Conservation (phyloP, 2,888 invertebrate genomes). For the Drosophila atripex region DNA sequence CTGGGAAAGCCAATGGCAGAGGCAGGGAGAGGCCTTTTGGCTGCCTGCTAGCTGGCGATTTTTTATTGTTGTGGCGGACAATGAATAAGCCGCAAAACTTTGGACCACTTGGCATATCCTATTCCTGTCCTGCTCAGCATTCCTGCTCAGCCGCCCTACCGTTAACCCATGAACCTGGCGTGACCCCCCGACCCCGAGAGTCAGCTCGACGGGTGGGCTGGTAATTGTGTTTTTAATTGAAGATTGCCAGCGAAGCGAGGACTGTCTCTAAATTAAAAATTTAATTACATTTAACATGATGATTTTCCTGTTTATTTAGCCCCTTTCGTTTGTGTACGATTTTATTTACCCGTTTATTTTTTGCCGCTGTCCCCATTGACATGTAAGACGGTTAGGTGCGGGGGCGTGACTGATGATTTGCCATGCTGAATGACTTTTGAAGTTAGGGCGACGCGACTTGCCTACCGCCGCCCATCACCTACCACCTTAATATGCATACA, state of each 20-base stretch:
- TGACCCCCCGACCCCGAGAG: constrained; percentile 13
- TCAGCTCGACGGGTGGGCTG: constrained; percentile 56
- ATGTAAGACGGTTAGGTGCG: constrained; percentile 19
- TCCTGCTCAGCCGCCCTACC: background rate
- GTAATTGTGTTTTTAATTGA: constrained; percentile 76
- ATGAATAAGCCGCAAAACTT: constrained; percentile 77
- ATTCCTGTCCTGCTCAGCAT: constrained; percentile 57
- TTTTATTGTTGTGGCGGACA: constrained; percentile 71
- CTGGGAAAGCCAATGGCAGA: constrained; percentile 13
- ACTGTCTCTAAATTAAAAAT: constrained; percentile 72
- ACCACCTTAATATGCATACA: constrained; percentile 75
- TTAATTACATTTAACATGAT: constrained; percentile 76
- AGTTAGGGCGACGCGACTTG: constrained; percentile 60
- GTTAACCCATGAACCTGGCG: constrained; percentile 3
- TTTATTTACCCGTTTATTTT: constrained; percentile 18
- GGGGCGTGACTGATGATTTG: constrained; percentile 19
- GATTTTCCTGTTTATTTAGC: constrained; percentile 51
- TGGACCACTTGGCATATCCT: constrained; percentile 76
- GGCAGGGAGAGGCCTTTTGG: constrained; percentile 10
- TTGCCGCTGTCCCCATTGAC: constrained; percentile 26
- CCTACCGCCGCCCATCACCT: constrained; percentile 11
- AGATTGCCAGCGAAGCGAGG: constrained; percentile 67
- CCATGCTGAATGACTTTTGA: constrained; percentile 74
- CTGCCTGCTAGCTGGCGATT: constrained; percentile 45
- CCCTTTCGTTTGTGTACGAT: constrained; percentile 18